Evolutionary conservation across 1,140 invertebrate species (phyloP), one percentile per base, ranked within the genome.

Genomic region (Danaus plexippus): DNA sequence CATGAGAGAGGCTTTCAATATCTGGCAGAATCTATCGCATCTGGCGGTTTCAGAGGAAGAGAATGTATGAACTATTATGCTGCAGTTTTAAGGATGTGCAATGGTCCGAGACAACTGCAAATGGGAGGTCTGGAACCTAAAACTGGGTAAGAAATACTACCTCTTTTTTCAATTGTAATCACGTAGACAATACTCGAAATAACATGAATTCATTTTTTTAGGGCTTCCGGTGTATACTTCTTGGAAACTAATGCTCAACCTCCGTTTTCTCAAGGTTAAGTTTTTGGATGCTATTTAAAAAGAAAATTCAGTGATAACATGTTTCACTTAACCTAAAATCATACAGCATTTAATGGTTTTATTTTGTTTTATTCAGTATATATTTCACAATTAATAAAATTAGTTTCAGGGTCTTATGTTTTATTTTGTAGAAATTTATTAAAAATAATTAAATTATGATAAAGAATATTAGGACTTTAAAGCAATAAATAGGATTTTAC

Each of bases 401-500:
- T 32, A 32, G 7, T 32, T 32, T 0, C 22, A 4, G 6, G 2
- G 22, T 32, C 1, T 3, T 3, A 32, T 32, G 7, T 32, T 8
- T 32, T 32, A 32, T 32, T 32, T 32, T 32, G 22, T 32, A 32
- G 22, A 32, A 32, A 1, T 32, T 32, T 32, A 1, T 32, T 32
- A 32, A 7, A 32, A 32, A 2, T 32, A 32, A 0, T 4, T 32
- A 32, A n/a, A n/a, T n/a, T 32, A 32, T 32, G 22, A 4, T 32
- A 32, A 32, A 32, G 22, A 32, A 32, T 32, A 32, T 6, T 32
- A 32, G 22, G 22, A 32, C 5, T 32, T 79, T 79, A 75, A 76
- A 81, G 71, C 70, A 80, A 77, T 80, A 82, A 79, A 83, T 83
- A 83, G 72, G 75, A 47, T 61, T 61, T 60, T 40, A 12, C 22